These are phyloP conservation scores for Pristionchus maxplancki DNA, from an alignment of 2,888 invertebrate species.

Conservation along the genomic window DNA sequence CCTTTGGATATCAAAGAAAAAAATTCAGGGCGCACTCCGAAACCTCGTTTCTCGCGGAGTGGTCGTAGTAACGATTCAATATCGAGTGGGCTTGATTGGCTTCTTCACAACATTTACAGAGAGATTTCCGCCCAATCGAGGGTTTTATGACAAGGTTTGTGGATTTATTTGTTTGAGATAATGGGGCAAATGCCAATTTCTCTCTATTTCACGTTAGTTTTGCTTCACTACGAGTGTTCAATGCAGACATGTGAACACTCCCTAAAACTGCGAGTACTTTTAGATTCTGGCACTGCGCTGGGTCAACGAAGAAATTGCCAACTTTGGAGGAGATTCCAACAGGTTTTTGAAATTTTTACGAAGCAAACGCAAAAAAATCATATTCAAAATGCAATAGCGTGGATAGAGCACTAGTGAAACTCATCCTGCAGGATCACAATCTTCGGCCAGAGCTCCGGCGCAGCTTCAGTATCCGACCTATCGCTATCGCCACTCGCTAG, in stretches of 20 bases:
- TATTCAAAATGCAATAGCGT: neutral
- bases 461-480: neutral
- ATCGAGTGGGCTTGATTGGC: constrained; percentile 8
- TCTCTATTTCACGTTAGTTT: too few relatives aligned
- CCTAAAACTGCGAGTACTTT: too few relatives aligned
- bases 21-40: neutral
- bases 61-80: constrained; percentile 41
- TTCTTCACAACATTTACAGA: constrained; percentile 41
- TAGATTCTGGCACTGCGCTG: constrained; percentile 21
- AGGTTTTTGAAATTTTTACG: neutral
- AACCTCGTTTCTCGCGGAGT: constrained; percentile 41
- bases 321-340: constrained; percentile 38
- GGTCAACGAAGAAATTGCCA: constrained; percentile 35
- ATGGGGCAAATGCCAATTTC: too few relatives aligned
- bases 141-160: neutral
- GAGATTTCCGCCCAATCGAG: constrained; percentile 33
- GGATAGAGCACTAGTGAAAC: too few relatives aligned
- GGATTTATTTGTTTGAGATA: too few relatives aligned
- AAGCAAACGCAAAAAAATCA: neutral
- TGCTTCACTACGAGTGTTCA: neutral
- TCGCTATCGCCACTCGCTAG: neutral
- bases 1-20: too few relatives aligned
- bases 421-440: constrained; percentile 13
- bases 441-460: constrained; percentile 50
- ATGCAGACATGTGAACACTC: too few relatives aligned